Base-by-base conservation (phyloP, 2,888 invertebrate species). In the Drosophila mettleri region DNA sequence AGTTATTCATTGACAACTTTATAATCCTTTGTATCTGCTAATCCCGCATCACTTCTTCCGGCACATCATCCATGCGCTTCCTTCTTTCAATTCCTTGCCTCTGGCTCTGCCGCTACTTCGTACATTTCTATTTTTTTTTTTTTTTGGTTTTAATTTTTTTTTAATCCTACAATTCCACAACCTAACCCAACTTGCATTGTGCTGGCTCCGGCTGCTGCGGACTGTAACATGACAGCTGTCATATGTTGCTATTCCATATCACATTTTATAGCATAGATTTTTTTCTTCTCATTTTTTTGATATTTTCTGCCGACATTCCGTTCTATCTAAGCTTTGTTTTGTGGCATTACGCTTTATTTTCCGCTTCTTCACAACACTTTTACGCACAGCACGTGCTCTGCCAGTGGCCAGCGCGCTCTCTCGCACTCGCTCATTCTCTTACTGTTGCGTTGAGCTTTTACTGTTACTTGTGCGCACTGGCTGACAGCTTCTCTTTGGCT, bases 221-320 rank as follows among this genome's bases (percentile, higher is more conserved):
- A 74, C 71, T 82, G 51, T 69, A 76, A 87, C 86, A 82, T 79
- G 83, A 88, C 83, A 84, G 83, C 86, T 88, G 88, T 84, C 83
- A 84, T 88, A 82, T 84, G 88, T 73, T 73, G 63, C 76, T 70
- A 75, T 75, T 69, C 64, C 62, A 38, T 66, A 61, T 63, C 59
- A 63, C 73, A 82, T 83, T 86, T 69, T 62, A 59, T 48, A 67
- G 65, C 74, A 69, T 67, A 57, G 68, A 66, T 72, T 20, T 60
- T 39, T 48, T 57, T 38, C 8, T 3, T n/a, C 14, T n/a, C 29
- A 18, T 45, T 36, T 27, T 52, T 33, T 16, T 46, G 16, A 16
- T 18, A 16, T 43, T 29, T 29, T 24, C 20, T n/a, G 52, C 24
- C 33, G 34, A 33, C 55, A 63, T 60, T 69, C 52, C 60, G 20